Evolutionary conservation across 2,113 vertebrate species (phyloP), one percentile per base, ranked within the genome.

Genomic region (Ginglymostoma cirratum): DNA sequence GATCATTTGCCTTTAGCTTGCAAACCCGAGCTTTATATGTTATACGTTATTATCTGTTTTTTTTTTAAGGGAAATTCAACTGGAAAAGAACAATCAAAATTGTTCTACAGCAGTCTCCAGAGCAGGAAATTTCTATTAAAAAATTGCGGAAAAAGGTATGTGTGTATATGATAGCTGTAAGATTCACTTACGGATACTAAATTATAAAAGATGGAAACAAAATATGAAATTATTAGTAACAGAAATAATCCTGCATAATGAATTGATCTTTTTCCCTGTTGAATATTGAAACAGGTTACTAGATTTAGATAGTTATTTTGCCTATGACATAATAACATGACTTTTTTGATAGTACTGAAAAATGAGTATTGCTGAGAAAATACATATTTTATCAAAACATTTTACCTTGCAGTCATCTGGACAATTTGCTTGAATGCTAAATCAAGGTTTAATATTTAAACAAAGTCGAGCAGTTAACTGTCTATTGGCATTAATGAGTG

Each of bases 81-180:
- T 99, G 99, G 99, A 99, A 99, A 80, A 99, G 98, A 96, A 99
- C 98, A 0, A 99, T 99, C 96, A 99, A 98, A 97, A 98, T 98
- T 0, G 96, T 99, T 96, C 97, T 99, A 96, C 98, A 96, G 96
- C 97, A 98, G 45, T 97, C 98, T 95, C 98, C 98, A 42, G 98
- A 99, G 95, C 98, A 99, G 0, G 99, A 99, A 96, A 97, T 99
- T 65, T 95, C 98, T 1, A 8, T 99, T 94, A 99, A 99, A 96
- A 99, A 98, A 96, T 97, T 99, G 83, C 98, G 98, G 96, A 99
- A 99, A 97, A 99, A 99, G 99, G 99, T 99, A 97, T 23, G 95
- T 38, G 34, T 86, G 24, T 80, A 85, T 21, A 72, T 14, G 24
- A 23, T 5, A 42, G 55, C 14, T 48, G 19, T 61, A 6, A 66